Conservation (phyloP, 35 echinoderm and acorn worm genomes). For the Apostichopus parvimensis region DNA sequence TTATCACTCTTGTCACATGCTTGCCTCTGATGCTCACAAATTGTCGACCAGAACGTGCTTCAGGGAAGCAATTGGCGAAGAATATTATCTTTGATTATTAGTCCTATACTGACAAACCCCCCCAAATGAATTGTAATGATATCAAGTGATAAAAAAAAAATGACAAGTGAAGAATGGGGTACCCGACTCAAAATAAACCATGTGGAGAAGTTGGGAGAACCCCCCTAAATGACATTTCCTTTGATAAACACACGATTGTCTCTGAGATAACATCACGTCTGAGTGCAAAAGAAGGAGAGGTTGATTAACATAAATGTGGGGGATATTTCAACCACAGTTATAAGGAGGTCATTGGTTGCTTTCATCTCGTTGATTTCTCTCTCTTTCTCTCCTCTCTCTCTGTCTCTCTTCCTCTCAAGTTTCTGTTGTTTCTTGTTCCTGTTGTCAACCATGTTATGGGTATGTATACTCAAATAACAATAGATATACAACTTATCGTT, state of each 20-base stretch:
- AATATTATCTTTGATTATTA: background rate
- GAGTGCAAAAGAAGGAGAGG: background rate
- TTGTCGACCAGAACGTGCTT: background rate
- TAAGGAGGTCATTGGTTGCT: background rate
- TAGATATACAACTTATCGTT: no score
- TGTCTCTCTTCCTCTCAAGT: background rate
- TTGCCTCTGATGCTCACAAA: background rate
- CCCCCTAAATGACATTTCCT: slow-evolving; percentile 3
- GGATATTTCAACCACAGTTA: background rate
- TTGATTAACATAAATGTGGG: background rate
- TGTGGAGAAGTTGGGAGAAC: background rate
- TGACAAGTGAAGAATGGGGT: background rate
- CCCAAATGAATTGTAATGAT: slow-evolving; percentile 4
- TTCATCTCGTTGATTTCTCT: background rate
- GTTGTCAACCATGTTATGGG: no score
- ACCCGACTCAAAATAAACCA: background rate
- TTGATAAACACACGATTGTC: background rate
- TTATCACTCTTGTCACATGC: background rate
- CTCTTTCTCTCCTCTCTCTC: background rate
- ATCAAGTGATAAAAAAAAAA: background rate
- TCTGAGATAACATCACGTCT: background rate
- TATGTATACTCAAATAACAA: no score
- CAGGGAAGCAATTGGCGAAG: background rate
- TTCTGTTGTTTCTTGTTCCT: no score
- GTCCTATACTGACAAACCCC: background rate